A percentile compares a stretch with the other conserved stretches of the same genome.
These are phyloP conservation scores for Drosophila serrata DNA, from an alignment of 1,140 invertebrate genomes.

Conservation along the genomic window DNA sequence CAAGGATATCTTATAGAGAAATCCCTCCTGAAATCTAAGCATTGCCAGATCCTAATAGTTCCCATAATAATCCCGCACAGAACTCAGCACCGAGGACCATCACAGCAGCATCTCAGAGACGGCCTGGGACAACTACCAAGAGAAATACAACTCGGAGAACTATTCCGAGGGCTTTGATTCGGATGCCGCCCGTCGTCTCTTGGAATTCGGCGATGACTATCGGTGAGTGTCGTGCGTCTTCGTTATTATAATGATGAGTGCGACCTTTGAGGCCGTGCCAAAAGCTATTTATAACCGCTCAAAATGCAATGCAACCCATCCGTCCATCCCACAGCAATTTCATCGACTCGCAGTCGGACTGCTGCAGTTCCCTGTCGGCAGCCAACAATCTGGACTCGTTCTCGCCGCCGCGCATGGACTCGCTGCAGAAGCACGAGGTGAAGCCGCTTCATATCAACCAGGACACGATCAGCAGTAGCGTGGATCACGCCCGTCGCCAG, in stretches of 20 bases:
- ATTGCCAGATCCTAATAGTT: conserved; percentile 1
- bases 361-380: conserved; percentile 91
- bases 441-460: conserved; percentile 74
- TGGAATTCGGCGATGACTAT: conserved; percentile 97
- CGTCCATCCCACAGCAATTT: conserved; percentile 85
- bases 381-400: conserved; percentile 88
- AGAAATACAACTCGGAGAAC: conserved; percentile 95
- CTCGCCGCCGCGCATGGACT: conserved; percentile 85
- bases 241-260: conserved; percentile 1
- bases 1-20: neutral
- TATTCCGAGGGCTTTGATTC: conserved; percentile 96
- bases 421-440: conserved; percentile 75
- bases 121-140: conserved; percentile 94
- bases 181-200: conserved; percentile 91
- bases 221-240: conserved; percentile 86
- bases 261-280: conserved; percentile 34
- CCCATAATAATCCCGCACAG: conserved; percentile 21
- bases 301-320: conserved; percentile 12
- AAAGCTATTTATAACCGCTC: conserved; percentile 58
- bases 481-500: conserved; percentile 80
- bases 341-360: conserved; percentile 94
- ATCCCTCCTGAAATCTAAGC: neutral
- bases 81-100: conserved; percentile 88
- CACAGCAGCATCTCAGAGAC: conserved; percentile 93
- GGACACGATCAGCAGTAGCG: conserved; percentile 78